Evolutionary conservation across 2,113 vertebrate genomes (phyloP).

Genomic region (Melanotaenia duboulayi): DNA sequence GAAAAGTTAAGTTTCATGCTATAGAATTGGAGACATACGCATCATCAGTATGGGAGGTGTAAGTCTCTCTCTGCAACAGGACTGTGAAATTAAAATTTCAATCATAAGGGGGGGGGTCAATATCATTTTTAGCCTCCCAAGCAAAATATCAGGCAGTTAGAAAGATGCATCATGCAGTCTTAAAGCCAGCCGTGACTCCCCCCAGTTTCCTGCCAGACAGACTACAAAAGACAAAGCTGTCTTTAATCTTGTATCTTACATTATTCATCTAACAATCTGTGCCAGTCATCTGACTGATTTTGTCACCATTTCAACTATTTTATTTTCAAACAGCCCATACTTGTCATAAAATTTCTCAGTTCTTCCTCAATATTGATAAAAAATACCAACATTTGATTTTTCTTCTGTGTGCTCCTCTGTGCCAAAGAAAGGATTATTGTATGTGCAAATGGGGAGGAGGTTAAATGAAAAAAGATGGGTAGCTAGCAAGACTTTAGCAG

Average conservation of each 20-base stretch:
- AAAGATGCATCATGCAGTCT: slow-evolving; percentile 49
- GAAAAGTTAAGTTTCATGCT: slow-evolving; percentile 5
- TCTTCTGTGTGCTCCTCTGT: neutral
- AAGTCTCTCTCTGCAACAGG: slow-evolving; percentile 29
- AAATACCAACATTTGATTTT: slow-evolving; percentile 6
- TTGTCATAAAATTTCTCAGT: neutral
- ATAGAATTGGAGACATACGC: slow-evolving; percentile 24
- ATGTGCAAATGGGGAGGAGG: slow-evolving; percentile 33
- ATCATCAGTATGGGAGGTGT: slow-evolving; percentile 7
- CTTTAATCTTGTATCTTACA: slow-evolving; percentile 67
- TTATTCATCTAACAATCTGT: slow-evolving; percentile 68
- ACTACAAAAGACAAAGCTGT: slow-evolving; percentile 69
- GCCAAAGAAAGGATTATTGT: slow-evolving; percentile 34
- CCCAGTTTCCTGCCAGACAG: slow-evolving; percentile 60
- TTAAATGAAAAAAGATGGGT: slow-evolving; percentile 48
- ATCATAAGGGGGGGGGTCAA: slow-evolving; percentile 51
- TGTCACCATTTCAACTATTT: slow-evolving; percentile 59
- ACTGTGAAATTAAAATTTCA: slow-evolving; percentile 65
- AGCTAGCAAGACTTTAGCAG: slow-evolving; percentile 44
- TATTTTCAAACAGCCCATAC: slow-evolving; percentile 27
- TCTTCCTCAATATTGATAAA: slow-evolving; percentile 16
- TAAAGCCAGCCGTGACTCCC: slow-evolving; percentile 48
- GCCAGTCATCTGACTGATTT: slow-evolving; percentile 66
- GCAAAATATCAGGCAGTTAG: slow-evolving; percentile 65
- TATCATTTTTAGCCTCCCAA: slow-evolving; percentile 43